A percentile compares a stretch with the other conserved stretches of the same genome.
Evolutionary conservation across 2,113 vertebrate genomes (phyloP).

Genomic region (Xenus cinereus): DNA sequence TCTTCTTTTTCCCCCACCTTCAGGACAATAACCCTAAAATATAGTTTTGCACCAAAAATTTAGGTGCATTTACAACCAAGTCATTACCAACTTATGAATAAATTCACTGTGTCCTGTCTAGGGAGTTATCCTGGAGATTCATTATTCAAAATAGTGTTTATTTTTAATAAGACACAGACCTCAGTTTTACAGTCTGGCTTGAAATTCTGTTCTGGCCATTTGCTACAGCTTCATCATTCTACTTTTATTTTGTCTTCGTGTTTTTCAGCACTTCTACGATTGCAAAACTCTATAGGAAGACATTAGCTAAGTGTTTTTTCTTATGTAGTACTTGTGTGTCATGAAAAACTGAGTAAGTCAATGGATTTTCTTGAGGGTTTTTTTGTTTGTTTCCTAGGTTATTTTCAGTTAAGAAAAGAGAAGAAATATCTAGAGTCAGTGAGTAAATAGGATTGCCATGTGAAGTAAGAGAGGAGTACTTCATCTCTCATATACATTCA

Average conservation of each 20-base stretch:
- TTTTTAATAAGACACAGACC: neutral
- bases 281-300: neutral
- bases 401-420: neutral
- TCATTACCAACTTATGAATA: neutral
- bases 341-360: neutral
- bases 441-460: neutral
- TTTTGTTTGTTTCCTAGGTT: neutral
- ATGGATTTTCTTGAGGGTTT: rapidly evolving
- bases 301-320: neutral
- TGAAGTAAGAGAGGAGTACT: neutral
- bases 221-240: neutral
- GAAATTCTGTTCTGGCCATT: neutral
- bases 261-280: neutral
- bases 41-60: neutral
- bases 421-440: neutral
- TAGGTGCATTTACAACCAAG: neutral
- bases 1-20: neutral
- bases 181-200: neutral
- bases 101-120: neutral
- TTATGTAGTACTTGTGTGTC: neutral
- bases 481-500: neutral
- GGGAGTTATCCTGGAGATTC: neutral
- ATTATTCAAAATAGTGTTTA: neutral
- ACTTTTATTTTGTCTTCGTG: neutral
- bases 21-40: neutral